These are phyloP conservation scores for Indicator maculatus DNA, from an alignment of 2,113 vertebrate genomes.

Conservation along the genomic window DNA sequence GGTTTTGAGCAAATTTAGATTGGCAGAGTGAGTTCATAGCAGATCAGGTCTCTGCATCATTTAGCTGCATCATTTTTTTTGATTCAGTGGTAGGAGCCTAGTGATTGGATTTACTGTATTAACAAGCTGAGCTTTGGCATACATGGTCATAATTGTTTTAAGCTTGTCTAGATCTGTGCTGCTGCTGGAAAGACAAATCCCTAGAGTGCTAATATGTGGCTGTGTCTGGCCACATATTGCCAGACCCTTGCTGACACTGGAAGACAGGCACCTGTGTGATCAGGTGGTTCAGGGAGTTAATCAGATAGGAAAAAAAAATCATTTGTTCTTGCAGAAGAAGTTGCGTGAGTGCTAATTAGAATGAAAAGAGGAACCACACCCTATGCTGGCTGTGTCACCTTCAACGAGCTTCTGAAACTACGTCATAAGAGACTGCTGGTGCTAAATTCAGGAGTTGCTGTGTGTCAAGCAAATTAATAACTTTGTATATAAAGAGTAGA, in stretches of 20 bases:
- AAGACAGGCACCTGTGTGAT: neutral
- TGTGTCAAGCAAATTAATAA: neutral
- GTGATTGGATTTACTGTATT: neutral
- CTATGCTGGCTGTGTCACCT: neutral
- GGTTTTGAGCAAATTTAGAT: slow-evolving; percentile 42
- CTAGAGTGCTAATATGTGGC: neutral
- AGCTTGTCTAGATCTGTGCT: neutral
- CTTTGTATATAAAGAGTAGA: neutral
- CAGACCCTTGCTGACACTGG: neutral
- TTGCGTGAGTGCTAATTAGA: neutral
- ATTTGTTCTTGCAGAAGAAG: neutral
- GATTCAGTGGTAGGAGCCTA: neutral
- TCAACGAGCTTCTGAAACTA: neutral
- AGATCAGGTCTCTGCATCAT: slow-evolving; percentile 38
- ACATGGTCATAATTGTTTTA: neutral
- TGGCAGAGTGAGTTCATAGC: slow-evolving; percentile 21
- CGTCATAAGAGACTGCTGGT: neutral
- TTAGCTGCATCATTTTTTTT: slow-evolving; percentile 55
- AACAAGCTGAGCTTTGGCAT: slow-evolving; percentile 15
- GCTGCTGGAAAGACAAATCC: slow-evolving; percentile 4
- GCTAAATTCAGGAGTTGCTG: neutral
- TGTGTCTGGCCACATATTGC: neutral
- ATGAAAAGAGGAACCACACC: neutral
- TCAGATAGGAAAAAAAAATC: neutral
- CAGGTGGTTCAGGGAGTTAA: neutral